These are phyloP conservation scores for Silurus aristotelis DNA, from an alignment of 2,797 vertebrate genomes.

Conservation along the genomic window DNA sequence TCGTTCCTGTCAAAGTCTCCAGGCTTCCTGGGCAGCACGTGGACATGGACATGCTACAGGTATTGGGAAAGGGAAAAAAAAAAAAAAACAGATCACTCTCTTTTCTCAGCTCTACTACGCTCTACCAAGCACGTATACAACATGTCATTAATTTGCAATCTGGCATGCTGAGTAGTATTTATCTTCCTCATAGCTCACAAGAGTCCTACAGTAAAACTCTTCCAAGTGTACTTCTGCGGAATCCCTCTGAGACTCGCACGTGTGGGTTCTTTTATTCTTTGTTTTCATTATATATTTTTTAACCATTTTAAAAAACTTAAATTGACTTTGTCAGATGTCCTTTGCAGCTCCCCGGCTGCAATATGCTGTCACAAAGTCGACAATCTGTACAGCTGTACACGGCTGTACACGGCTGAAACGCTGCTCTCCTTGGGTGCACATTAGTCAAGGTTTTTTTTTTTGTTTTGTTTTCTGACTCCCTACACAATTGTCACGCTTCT, in stretches of 20 bases:
- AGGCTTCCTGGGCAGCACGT: slow-evolving; percentile 78
- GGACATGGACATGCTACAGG: slow-evolving; percentile 85
- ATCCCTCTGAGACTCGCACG: slow-evolving; percentile 54
- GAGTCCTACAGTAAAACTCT: slow-evolving; percentile 59
- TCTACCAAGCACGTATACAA: slow-evolving; percentile 35
- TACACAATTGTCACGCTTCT: slow-evolving; percentile 42
- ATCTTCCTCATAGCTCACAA: slow-evolving; percentile 55
- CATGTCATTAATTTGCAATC: slow-evolving; percentile 62
- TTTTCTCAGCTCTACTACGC: slow-evolving; percentile 13
- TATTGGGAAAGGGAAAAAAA: slow-evolving; percentile 52
- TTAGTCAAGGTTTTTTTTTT: slow-evolving; percentile 30
- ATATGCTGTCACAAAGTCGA: slow-evolving; percentile 61
- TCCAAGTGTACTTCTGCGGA: slow-evolving; percentile 56
- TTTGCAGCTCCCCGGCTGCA: slow-evolving; percentile 51
- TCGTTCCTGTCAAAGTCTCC: slow-evolving; percentile 84
- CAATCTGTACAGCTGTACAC: slow-evolving; percentile 60
- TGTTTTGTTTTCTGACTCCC: slow-evolving; percentile 44
- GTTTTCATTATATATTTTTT: slow-evolving; percentile 37
- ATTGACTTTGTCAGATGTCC: slow-evolving; percentile 64
- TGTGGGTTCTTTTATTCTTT: neutral
- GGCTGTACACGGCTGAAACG: slow-evolving; percentile 49
- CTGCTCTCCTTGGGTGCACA: slow-evolving; percentile 58
- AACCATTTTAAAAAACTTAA: slow-evolving; percentile 63
- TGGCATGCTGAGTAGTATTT: slow-evolving; percentile 35
- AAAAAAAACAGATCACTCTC: slow-evolving; percentile 29